Conservation (phyloP, 2,113 vertebrate species). For the Pterophyllum scalare region DNA sequence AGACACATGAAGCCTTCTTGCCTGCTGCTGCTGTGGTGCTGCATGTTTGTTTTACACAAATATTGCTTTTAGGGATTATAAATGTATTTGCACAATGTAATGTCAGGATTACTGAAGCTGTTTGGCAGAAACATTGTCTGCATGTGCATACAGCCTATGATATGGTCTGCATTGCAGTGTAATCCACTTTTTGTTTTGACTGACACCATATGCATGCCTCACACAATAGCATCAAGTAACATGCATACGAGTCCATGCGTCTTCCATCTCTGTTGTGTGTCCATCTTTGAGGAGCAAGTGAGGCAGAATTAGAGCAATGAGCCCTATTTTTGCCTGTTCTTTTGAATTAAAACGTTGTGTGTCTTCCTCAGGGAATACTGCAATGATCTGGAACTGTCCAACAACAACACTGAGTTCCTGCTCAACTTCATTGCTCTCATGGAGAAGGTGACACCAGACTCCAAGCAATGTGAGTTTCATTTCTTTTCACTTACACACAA, state of each 20-base stretch:
- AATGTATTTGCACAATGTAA: not conserved
- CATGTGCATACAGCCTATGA: slow-evolving; percentile 33
- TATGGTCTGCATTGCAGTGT: slow-evolving; percentile 20
- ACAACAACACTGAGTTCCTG: slow-evolving; percentile 99
- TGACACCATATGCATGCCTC: slow-evolving; percentile 36
- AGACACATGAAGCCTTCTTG: slow-evolving; percentile 21
- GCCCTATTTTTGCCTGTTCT: slow-evolving; percentile 8
- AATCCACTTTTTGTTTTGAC: slow-evolving; percentile 28
- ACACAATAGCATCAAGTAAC: slow-evolving; percentile 10
- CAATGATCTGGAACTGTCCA: slow-evolving; percentile 96
- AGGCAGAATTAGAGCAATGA: slow-evolving; percentile 14
- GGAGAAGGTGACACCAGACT: slow-evolving; percentile 99
- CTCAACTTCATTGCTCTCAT: slow-evolving; percentile 98
- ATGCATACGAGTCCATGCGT: not conserved
- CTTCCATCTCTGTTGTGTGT: slow-evolving; percentile 8
- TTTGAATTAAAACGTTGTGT: slow-evolving; percentile 28
- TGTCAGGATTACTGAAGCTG: not conserved
- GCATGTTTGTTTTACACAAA: slow-evolving; percentile 46
- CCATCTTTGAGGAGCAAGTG: not conserved
- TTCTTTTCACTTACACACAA: not conserved
- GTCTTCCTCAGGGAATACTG: slow-evolving; percentile 94
- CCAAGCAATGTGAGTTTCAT: slow-evolving; percentile 93
- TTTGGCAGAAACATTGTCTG: not conserved
- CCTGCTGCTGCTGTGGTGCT: slow-evolving; percentile 44
- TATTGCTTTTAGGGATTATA: not conserved